Evolutionary conservation across 2,888 invertebrate species (phyloP), one percentile per base, ranked within the genome.

Genomic region (Agriopis aurantiaria): DNA sequence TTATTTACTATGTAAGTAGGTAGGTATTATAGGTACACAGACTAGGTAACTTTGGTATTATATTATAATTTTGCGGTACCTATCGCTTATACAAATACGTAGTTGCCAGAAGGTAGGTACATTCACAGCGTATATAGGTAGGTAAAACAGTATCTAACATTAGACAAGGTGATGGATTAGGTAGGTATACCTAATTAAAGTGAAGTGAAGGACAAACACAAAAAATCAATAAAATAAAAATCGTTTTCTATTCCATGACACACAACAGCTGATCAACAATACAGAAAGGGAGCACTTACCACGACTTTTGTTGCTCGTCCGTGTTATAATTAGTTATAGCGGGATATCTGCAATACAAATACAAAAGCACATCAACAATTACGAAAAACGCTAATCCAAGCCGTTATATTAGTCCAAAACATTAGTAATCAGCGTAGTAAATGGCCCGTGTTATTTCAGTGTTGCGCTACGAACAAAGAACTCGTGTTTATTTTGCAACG

Each of bases 311-410:
- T 75, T 90, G 87, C 78, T 80, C 91, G 68, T 89, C 92, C 49
- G 89, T 73, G 82, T 89, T 93, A 91, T 78, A 94, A 86, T 92
- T 94, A 92, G 93, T 85, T 82, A 94, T 84, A 90, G 91, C 93
- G 69, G 91, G 88, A 84, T 90, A 94, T 94, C 94, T 94, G 94
- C 79, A 94, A 94, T 86, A 85, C 82, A 91, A 90, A 85, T 72
- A 85, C 80, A 78, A 84, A 84, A 83, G 78, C 85, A 83, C 75
- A 80, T 83, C 80, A 76, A 81, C 78, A 75, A 79, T 82, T 78
- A 79, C 76, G 81, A 80, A 76, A 80, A 74, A 73, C 53, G 77
- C 72, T 75, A 80, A 78, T 74, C 72, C 75, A 84, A 83, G 81
- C 82, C 59, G 69, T 75, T 75, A 64, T 65, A 75, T 80, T 75